Evolutionary conservation across 2,888 invertebrate genomes (phyloP).

Genomic region (Lochmaea crataegi): DNA sequence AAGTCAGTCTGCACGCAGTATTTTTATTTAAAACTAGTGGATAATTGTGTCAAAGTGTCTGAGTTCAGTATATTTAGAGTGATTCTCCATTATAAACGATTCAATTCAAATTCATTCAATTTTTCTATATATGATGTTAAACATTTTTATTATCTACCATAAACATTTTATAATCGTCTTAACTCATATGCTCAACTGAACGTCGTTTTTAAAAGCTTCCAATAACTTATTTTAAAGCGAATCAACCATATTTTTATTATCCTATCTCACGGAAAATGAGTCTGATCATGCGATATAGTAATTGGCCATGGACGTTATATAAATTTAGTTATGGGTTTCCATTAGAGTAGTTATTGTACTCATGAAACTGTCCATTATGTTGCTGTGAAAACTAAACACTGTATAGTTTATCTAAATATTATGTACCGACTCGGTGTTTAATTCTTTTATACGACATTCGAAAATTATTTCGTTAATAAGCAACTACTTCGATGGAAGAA

Average conservation of each 20-base stretch:
- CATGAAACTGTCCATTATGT: slow-evolving; percentile 1
- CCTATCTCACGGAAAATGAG: slow-evolving; percentile 10
- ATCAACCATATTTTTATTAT: slow-evolving; percentile 13
- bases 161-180: no score
- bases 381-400: slow-evolving; percentile 1
- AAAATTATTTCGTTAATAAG: background rate
- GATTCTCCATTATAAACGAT: no score
- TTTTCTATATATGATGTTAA: no score
- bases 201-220: background rate
- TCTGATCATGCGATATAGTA: slow-evolving; percentile 19
- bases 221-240: slow-evolving; percentile 15
- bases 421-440: background rate
- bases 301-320: slow-evolving; percentile 5
- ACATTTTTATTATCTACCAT: no score
- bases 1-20: no score
- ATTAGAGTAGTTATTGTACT: slow-evolving; percentile 4
- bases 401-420: background rate
- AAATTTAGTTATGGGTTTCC: background rate
- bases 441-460: background rate
- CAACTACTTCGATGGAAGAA: no score
- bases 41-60: no score
- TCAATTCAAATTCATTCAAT: no score
- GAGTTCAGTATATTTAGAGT: no score
- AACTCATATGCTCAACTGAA: no score
- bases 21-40: no score